These are phyloP conservation scores for Petrolisthes cinctipes DNA, from an alignment of 2,888 invertebrate species.

Conservation along the genomic window DNA sequence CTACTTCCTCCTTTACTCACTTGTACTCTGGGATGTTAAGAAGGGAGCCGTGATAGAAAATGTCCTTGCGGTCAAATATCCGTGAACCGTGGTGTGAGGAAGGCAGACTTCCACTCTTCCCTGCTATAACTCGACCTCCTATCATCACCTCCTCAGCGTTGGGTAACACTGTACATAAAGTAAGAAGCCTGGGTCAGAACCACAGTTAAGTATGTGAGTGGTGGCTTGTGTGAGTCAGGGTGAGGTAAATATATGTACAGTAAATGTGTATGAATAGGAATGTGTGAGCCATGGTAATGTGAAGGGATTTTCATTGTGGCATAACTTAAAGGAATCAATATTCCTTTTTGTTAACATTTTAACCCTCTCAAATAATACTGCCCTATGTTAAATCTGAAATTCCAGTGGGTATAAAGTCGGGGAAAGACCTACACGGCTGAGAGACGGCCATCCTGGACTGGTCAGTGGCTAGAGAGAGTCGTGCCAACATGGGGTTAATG, in stretches of 20 bases:
- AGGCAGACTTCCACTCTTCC: slow-evolving; percentile 57
- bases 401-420: too few species aligned
- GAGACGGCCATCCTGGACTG: slow-evolving; percentile 71
- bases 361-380: too few species aligned
- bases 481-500: slow-evolving; percentile 20
- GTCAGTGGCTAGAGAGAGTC: neutral
- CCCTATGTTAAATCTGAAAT: too few species aligned
- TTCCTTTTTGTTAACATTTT: too few species aligned
- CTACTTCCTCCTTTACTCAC: slow-evolving; percentile 63
- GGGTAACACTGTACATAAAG: neutral
- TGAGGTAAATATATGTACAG: too few species aligned
- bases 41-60: slow-evolving; percentile 87
- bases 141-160: neutral
- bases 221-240: too few species aligned
- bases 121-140: slow-evolving; percentile 9
- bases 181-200: too few species aligned
- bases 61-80: slow-evolving; percentile 87
- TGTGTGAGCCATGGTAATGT: too few species aligned
- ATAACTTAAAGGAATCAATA: too few species aligned
- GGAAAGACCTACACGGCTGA: slow-evolving; percentile 73
- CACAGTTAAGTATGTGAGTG: too few species aligned
- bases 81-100: slow-evolving; percentile 72
- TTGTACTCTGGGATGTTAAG: slow-evolving; percentile 72
- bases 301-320: too few species aligned
- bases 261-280: too few species aligned